Evolutionary conservation across 92 coral and sea anemone genomes (phyloP).

Genomic region (Galaxea fascicularis): DNA sequence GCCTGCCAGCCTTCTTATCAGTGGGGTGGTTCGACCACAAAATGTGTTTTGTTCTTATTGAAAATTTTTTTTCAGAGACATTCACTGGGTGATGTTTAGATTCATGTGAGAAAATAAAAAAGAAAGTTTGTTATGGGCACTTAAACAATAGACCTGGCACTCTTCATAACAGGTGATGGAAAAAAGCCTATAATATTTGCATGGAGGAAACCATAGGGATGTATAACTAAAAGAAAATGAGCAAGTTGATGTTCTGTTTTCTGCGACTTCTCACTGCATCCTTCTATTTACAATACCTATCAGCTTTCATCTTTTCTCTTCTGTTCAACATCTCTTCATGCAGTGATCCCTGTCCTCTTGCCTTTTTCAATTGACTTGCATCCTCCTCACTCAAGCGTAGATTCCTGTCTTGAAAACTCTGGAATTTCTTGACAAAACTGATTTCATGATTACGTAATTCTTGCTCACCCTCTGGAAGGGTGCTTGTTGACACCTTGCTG

Average conservation of each 20-base stretch:
- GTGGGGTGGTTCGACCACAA: no score
- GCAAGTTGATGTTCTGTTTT: not conserved
- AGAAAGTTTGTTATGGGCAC: no score
- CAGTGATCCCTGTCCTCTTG: slow-evolving; percentile 79
- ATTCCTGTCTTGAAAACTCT: slow-evolving; percentile 95
- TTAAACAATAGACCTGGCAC: no score
- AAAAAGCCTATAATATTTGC: no score
- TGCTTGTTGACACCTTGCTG: slow-evolving; percentile 81
- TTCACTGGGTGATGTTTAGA: no score
- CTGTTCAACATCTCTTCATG: slow-evolving; percentile 95
- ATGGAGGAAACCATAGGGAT: no score
- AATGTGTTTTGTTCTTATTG: no score
- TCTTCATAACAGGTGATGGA: no score
- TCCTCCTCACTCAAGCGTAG: slow-evolving; percentile 85
- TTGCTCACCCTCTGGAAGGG: slow-evolving; percentile 79
- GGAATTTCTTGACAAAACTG: slow-evolving; percentile 95
- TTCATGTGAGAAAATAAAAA: no score
- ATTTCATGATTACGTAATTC: slow-evolving; percentile 87
- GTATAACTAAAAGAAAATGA: not conserved
- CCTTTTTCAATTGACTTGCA: slow-evolving; percentile 78
- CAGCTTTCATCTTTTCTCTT: slow-evolving; percentile 98
- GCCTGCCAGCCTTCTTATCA: no score
- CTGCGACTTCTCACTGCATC: no score
- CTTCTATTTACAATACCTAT: slow-evolving; percentile 92
- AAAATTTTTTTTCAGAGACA: no score